Base-by-base conservation (phyloP, 2,113 vertebrate genomes). In the Daphoenositta chrysoptera region DNA sequence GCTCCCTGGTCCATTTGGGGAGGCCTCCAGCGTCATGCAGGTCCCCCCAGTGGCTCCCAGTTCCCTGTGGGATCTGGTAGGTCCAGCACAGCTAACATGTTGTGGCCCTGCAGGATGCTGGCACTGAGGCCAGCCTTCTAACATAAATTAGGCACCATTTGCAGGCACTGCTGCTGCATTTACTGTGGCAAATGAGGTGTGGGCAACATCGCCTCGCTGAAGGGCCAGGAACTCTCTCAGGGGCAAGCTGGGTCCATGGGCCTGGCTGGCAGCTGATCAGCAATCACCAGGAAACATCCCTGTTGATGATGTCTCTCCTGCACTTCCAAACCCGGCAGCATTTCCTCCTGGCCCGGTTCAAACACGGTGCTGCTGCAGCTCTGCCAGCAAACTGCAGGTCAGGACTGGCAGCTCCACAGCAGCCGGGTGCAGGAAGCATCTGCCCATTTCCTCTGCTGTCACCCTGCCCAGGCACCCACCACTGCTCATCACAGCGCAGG, bases 241-340 rank as follows among this genome's bases (percentile, higher is more conserved):
- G 22, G 22, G 6, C 3, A 2, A 61, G 65, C n/a, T 16, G 5
- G 11, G 15, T 47, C 17, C 66, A 18, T 17, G 22, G 26, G 19
- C 9, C 54, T 31, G 26, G 33, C 28, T 33, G 24, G 60, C 44
- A 73, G 54, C 35, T 1, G 2, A 57, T 30, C 31, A 39, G 42
- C 1, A 2, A 10, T 13, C 63, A 63, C 9, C 6, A 7, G 53
- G 57, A 57, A 35, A 68, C 27, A 37, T 10, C 3, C 0, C 1
- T 54, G 63, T 0, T 44, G 37, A 1, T 19, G 33, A 57, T 33
- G 23, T 42, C 11, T 70, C 42, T n/a, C n/a, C 53, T 20, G 6
- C 16, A 5, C 37, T 77, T 47, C 73, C 78, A 84, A 13, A 15
- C 5, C 35, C 7, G 0, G 73, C 78, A 87, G 64, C 68, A 31